phyloP scores from a whole-genome alignment of 2,888 invertebrate species.

The Meliscaeva auricollis region DNA sequence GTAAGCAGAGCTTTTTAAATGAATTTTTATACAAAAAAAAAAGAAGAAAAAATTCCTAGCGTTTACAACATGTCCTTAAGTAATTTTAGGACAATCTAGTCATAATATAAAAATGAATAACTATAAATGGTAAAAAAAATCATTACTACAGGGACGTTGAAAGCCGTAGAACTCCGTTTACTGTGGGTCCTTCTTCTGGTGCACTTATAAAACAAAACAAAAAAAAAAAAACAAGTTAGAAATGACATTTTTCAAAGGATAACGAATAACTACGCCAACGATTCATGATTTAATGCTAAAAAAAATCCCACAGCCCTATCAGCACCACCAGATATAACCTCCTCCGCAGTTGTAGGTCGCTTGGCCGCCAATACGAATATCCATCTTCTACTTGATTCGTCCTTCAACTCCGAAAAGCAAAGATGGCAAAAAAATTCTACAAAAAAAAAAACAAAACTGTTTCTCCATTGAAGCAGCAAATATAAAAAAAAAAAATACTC shows the following conservation, averaged over 20 bases:
- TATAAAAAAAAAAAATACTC: constrained; percentile 1
- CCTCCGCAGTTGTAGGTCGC: constrained; percentile 9
- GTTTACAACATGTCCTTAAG: no score
- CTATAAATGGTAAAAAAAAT: no score
- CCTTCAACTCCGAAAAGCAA: constrained; percentile 63
- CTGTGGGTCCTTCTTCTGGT: no score
- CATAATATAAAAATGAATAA: no score
- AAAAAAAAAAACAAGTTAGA: not conserved
- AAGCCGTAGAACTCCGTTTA: no score
- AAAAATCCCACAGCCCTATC: constrained; percentile 26
- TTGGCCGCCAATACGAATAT: constrained; percentile 47
- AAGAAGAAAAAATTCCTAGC: no score
- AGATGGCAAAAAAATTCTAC: constrained; percentile 35
- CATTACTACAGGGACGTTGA: no score
- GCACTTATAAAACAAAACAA: not conserved
- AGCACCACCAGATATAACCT: not conserved
- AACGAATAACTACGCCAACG: constrained; percentile 46
- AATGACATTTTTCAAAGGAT: constrained; percentile 24
- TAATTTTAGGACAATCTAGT: no score
- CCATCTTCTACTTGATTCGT: constrained; percentile 70
- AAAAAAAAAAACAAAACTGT: constrained; percentile 30
- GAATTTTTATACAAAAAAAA: no score
- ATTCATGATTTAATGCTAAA: constrained; percentile 60
- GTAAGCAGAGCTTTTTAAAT: no score
- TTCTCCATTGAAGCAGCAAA: constrained; percentile 42